Base-by-base conservation (phyloP, 2,888 invertebrate species). In the Ypsolopha sequella region DNA sequence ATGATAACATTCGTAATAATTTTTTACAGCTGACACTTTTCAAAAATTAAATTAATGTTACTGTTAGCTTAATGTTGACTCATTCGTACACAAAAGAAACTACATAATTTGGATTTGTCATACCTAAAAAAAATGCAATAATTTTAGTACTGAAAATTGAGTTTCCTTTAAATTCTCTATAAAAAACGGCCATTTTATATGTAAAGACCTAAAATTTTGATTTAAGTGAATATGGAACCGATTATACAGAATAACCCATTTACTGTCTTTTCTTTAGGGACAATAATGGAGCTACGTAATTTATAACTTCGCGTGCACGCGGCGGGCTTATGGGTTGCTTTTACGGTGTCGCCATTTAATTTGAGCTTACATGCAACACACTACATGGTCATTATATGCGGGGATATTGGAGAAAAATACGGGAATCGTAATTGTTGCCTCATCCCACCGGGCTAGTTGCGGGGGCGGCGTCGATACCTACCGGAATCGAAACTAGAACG, bases 401-500 rank as follows among this genome's bases (percentile, higher is more conserved):
- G 58, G 57, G 36, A 59, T 72, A 68, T 72, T 61, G 66, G 69
- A 76, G 76, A 74, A 75, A 51, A 49, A 73, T 66, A 70, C 61
- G 62, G 70, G 68, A 68, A 73, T 70, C 63, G n/a, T 82, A 85
- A 85, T 80, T 74, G 80, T 75, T 65, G 68, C 80, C 82, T 82
- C 84, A 81, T 82, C 76, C 84, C 78, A 73, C 62, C 56, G 54
- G 60, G 51, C 52, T 56, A 52, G 48, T 54, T 54, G 55, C n/a
- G 54, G 57, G 73, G 77, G 75, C 60, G 75, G 66, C 61, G 64
- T 65, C 78, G 71, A 80, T 81, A 71, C 65, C 66, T 65, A 68
- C 68, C 63, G 66, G 70, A 72, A 84, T 84, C 66, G 76, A 80
- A 84, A 75, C 75, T 84, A 74, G 80, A 75, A 76, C 80, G 69